Conservation (phyloP, 2,797 vertebrate species). For the Tolypeutes matacus region DNA sequence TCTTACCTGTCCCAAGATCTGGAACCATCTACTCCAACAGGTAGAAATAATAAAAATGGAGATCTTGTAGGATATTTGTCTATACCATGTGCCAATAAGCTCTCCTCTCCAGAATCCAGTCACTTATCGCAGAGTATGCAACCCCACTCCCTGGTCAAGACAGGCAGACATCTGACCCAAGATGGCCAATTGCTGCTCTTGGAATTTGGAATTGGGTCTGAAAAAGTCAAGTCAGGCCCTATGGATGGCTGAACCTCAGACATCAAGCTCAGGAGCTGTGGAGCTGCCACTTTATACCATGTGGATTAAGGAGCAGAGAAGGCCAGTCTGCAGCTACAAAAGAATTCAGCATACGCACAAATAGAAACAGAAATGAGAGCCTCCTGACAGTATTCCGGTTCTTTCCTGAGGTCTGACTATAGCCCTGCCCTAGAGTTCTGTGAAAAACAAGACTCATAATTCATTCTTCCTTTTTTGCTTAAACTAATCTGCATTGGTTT, state of each 20-base stretch:
- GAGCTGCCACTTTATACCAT: not conserved
- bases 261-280: not conserved
- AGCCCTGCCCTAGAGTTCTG: not conserved
- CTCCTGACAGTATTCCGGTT: not conserved
- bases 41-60: not conserved
- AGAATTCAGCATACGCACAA: not conserved
- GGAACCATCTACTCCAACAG: not conserved
- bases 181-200: not conserved
- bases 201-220: not conserved
- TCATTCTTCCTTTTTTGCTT: not conserved
- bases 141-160: not conserved
- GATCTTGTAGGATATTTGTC: not conserved
- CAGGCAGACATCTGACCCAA: not conserved
- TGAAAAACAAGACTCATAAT: not conserved
- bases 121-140: not conserved
- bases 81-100: not conserved
- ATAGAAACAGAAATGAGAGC: not conserved
- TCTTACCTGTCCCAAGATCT: not conserved
- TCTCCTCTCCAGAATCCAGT: not conserved
- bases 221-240: not conserved
- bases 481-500: not conserved
- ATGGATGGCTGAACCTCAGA: not conserved
- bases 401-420: not conserved
- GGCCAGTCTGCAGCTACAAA: not conserved
- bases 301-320: not conserved